A percentile compares a stretch with the other conserved stretches of the same genome.
Evolutionary conservation across 2,888 invertebrate species (phyloP).

Genomic region (Scelioninae gen. 1): DNA sequence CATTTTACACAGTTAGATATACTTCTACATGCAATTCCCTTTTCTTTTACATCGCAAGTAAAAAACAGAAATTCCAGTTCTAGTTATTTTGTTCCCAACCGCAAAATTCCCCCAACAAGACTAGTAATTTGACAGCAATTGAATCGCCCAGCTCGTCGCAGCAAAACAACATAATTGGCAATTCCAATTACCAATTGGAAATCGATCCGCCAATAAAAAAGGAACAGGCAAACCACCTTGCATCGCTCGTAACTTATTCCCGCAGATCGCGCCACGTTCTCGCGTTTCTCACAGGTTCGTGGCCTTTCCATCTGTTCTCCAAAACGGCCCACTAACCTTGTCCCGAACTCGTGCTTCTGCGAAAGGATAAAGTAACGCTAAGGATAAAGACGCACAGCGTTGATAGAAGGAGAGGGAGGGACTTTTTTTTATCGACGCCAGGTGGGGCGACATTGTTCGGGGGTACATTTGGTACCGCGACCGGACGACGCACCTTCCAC

Average conservation of each 20-base stretch:
- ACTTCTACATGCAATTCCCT: too few species aligned
- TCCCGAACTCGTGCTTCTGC: conserved; percentile 22
- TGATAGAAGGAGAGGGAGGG: neutral
- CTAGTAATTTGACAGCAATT: too few species aligned
- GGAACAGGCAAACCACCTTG: conserved; percentile 15
- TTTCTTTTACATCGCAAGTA: too few species aligned
- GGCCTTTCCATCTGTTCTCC: conserved; percentile 43
- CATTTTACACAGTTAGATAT: too few species aligned
- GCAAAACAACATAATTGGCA: conserved; percentile 44
- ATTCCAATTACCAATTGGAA: conserved; percentile 39
- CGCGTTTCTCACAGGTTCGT: conserved; percentile 49
- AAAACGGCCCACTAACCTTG: conserved; percentile 61
- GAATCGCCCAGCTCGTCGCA: too few species aligned
- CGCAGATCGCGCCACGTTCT: too few species aligned
- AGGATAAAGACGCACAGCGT: neutral
- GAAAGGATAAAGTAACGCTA: conserved; percentile 12
- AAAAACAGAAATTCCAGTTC: too few species aligned
- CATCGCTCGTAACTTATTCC: conserved; percentile 29
- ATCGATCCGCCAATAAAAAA: conserved; percentile 33
- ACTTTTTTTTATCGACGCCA: conserved; percentile 31
- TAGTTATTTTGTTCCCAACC: neutral
- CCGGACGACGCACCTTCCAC: conserved; percentile 65
- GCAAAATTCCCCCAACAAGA: too few species aligned
- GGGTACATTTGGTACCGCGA: conserved; percentile 44
- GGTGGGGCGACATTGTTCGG: conserved; percentile 52